Base-by-base conservation (phyloP, 2,888 invertebrate species). In the Oxycera nigricornis region DNA sequence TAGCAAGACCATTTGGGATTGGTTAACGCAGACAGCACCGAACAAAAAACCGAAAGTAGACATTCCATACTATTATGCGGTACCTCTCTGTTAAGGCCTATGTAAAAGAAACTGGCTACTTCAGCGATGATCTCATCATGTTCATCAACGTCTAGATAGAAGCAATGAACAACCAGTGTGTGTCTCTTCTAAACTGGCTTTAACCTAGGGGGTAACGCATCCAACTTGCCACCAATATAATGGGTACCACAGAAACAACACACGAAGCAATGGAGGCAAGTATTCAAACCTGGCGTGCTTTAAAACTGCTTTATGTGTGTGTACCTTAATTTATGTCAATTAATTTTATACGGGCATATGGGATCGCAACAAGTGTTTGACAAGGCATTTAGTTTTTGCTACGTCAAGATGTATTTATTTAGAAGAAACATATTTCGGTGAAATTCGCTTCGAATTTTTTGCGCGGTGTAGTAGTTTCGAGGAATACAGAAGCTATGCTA, bases 261-360 rank as follows among this genome's bases (percentile, higher is more conserved):
- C 14, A 30, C 46, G 28, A 70, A 52, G 17, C 68, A 62, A 62
- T 1, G 39, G 26, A 59, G 59, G 11, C 6, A 17, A 62, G 2
- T 30, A n/a, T 20, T 62, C 62, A 46, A 50, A 68, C 52, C 70
- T 39, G 20, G 20, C 17, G 22, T 24, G 14, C 55, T 70, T 52
- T 31, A 70, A 70, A 70, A 70, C 31, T 52, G 70, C 24, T 41
- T 30, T 31, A 31, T 52, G 35, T 65, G 39, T 62, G 62, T 81
- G 81, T 82, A 83, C 84, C 84, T 84, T 83, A 83, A 84, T 84
- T 84, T 83, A 83, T 81, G 81, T 83, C 84, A 84, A 84, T 84
- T 84, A 84, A 83, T 81, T 79, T 81, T 79, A 80, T 80, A 80
- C 81, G 79, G 79, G 79, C 80, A 50, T 46, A n/a, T 46, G 46